Evolutionary conservation across 2,888 invertebrate genomes (phyloP).

Genomic region (Apamea sordens): DNA sequence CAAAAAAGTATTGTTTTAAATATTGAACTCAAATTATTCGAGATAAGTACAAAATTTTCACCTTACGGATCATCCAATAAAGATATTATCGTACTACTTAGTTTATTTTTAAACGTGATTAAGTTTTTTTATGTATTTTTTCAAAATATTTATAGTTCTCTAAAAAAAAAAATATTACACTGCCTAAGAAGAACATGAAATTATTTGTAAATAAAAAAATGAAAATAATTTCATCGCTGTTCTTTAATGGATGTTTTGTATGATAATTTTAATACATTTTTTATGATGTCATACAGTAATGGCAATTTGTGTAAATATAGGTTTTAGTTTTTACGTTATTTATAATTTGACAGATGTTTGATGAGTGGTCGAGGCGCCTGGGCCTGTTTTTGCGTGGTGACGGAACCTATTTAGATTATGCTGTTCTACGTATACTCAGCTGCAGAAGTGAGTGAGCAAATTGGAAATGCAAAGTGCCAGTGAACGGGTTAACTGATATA

Average conservation of each 20-base stretch:
- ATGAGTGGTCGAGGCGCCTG: conserved; percentile 69
- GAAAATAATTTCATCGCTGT: conserved; percentile 70
- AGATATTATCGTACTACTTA: conserved; percentile 64
- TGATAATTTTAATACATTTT: conserved; percentile 75
- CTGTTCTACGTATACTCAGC: conserved; percentile 79
- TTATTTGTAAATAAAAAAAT: conserved; percentile 70
- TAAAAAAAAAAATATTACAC: conserved; percentile 73
- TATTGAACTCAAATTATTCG: conserved; percentile 68
- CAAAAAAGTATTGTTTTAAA: conserved; percentile 62
- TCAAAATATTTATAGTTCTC: conserved; percentile 69
- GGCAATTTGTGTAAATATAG: conserved; percentile 86
- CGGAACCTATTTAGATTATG: conserved; percentile 73
- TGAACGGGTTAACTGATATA: conserved; percentile 32
- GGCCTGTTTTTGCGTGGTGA: conserved; percentile 63
- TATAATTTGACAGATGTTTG: conserved; percentile 75
- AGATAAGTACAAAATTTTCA: conserved; percentile 72
- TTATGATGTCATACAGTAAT: conserved; percentile 75
- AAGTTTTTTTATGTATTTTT: conserved; percentile 65
- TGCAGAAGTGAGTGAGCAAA: conserved; percentile 59
- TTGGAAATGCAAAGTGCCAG: conserved; percentile 52
- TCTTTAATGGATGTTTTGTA: conserved; percentile 76
- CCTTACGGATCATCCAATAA: conserved; percentile 64
- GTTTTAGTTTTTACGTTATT: conserved; percentile 82
- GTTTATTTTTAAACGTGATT: conserved; percentile 66
- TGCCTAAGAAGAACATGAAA: conserved; percentile 78